Evolutionary conservation across 1,140 invertebrate genomes (phyloP).

Genomic region (Holotrichia oblita): DNA sequence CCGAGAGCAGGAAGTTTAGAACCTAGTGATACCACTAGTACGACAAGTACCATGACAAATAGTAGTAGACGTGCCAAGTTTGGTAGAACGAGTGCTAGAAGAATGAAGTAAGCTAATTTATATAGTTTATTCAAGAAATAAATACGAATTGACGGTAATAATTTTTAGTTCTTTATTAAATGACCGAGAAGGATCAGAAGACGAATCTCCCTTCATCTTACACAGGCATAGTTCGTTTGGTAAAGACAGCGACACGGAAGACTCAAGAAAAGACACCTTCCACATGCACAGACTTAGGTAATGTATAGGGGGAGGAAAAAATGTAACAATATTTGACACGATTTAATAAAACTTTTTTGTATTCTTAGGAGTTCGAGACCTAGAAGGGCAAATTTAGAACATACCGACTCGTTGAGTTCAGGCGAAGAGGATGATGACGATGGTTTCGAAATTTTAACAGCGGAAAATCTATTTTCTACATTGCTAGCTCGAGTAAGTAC

Average conservation of each 20-base stretch:
- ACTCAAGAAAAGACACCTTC: conserved; percentile 65
- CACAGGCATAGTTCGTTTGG: conserved; percentile 62
- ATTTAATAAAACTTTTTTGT: conserved; percentile 26
- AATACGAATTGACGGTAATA: conserved; percentile 41
- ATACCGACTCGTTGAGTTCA: conserved; percentile 84
- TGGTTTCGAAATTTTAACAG: conserved; percentile 88
- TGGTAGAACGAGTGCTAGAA: conserved; percentile 59
- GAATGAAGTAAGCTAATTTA: conserved; percentile 62
- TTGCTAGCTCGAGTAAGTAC: conserved; percentile 77
- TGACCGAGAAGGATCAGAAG: conserved; percentile 75
- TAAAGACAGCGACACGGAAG: conserved; percentile 64
- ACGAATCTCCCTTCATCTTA: conserved; percentile 68
- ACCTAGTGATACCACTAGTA: conserved; percentile 70
- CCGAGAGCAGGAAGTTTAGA: conserved; percentile 79
- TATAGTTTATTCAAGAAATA: background rate
- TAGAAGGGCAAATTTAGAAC: conserved; percentile 71
- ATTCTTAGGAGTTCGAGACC: conserved; percentile 74
- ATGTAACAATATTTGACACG: conserved; percentile 22
- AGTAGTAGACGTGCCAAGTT: conserved; percentile 60
- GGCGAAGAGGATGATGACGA: conserved; percentile 90
- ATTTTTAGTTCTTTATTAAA: conserved; percentile 70
- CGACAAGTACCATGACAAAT: conserved; percentile 60
- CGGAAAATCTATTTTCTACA: conserved; percentile 90
- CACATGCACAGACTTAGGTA: conserved; percentile 79
- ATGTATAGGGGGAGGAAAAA: conserved; percentile 28